Base-by-base conservation (phyloP, 2,888 invertebrate species). In the Lycophotia porphyrea region DNA sequence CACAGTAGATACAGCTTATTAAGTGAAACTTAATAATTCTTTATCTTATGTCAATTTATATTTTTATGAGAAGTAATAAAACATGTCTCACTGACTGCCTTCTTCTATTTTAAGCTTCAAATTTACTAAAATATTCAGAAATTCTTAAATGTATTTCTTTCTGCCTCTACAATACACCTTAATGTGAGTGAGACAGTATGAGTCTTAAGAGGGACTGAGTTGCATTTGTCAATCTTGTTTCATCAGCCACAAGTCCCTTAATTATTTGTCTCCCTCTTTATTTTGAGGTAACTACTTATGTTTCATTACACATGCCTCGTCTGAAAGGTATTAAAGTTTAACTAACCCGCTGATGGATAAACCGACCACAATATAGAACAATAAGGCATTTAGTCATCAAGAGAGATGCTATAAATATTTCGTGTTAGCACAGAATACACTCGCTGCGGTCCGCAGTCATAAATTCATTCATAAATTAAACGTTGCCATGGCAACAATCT, bases 381-480 rank as follows among this genome's bases (percentile, higher is more conserved):
- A 83, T 78, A 52, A 55, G 55, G 58, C 58, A 61, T 67, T 36
- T 68, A 75, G 74, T 82, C 61, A 60, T 69, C 58, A 42, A 67
- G 71, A 63, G 79, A 82, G 70, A 73, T 58, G 72, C 78, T 78
- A 81, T 87, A 75, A 81, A 86, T 84, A 82, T 70, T 82, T 82
- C 63, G 34, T 61, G 67, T 81, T 74, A 70, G 71, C 64, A 73
- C 52, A 85, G 66, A 66, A 72, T 74, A 78, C 64, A 74, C 70
- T 74, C 52, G n/a, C 39, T 64, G 70, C 71, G 52, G 72, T 70
- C 44, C 21, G 71, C 79, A 71, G 84, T 74, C 84, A 80, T 86
- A 84, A 85, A 77, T 84, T 76, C 81, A 86, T 85, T 85, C 82
- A 85, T 84, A 87, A 80, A 84, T 86, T 86, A 80, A 80, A 71